Evolutionary conservation across 30 jellyfish, hydroid and myxozoan species (phyloP).

Genomic region (Chrysaora quinquecirrha): DNA sequence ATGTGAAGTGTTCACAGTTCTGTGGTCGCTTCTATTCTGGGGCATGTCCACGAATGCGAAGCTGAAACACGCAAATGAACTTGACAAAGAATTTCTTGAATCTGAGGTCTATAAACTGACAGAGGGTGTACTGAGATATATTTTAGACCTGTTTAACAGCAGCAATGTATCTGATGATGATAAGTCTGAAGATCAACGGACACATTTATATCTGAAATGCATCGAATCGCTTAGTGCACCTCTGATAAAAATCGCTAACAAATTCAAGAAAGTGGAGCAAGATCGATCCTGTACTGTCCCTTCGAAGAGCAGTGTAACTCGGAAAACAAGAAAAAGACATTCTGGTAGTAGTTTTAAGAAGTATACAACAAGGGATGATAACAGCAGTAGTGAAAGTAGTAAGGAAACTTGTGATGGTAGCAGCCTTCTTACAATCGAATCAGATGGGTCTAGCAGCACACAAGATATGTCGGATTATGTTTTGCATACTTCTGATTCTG

Average conservation of each 20-base stretch:
- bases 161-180: not conserved
- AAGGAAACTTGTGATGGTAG: conserved; percentile 50
- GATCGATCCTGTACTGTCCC: not conserved
- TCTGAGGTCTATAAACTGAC: not conserved
- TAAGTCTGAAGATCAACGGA: not conserved
- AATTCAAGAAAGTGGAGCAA: not conserved
- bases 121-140: not conserved
- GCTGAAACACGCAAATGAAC: not conserved
- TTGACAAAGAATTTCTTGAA: not conserved
- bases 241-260: conserved; percentile 6
- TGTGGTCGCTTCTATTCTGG: conserved; percentile 2
- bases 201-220: not conserved
- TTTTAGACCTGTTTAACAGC: not conserved
- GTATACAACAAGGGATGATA: conserved; percentile 20
- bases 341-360: conserved; percentile 16
- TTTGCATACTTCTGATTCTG: conserved; percentile 51
- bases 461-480: conserved; percentile 73
- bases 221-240: not conserved
- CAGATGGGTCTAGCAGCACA: conserved; percentile 50
- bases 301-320: not conserved
- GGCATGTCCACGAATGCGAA: not conserved
- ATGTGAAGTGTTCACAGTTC: not conserved
- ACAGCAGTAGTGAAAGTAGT: conserved; percentile 61
- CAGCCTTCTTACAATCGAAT: conserved; percentile 1
- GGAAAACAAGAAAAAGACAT: conserved; percentile 27